Conservation (phyloP, 2,797 vertebrate species). For the Anabas testudineus region DNA sequence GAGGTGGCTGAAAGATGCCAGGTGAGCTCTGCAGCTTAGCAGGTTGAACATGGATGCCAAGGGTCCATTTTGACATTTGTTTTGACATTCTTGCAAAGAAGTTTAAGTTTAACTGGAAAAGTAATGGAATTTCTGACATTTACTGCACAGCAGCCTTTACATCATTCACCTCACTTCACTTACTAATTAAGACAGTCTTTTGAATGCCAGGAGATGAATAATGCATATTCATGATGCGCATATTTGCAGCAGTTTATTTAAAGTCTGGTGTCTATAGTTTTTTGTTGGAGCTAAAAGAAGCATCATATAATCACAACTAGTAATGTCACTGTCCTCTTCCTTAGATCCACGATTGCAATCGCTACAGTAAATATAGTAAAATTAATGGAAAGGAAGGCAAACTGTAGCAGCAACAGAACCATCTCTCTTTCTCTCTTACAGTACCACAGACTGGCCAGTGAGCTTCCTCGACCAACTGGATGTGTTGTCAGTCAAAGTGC, state of each 20-base stretch:
- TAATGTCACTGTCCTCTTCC: neutral
- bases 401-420: neutral
- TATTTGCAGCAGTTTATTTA: neutral
- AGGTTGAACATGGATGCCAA: neutral
- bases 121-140: constrained; percentile 17
- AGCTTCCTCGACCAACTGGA: constrained; percentile 94
- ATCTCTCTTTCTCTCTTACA: constrained; percentile 72
- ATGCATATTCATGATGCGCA: neutral
- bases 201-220: neutral
- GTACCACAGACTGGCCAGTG: constrained; percentile 93
- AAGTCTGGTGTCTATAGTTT: neutral
- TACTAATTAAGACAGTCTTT: constrained; percentile 12
- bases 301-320: neutral
- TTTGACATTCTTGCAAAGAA: neutral
- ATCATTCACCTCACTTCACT: constrained; percentile 10
- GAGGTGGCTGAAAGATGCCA: constrained; percentile 94
- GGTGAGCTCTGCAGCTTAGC: constrained; percentile 77
- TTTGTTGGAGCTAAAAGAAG: no score
- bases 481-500: constrained; percentile 91
- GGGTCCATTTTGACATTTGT: neutral
- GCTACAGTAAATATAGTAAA: neutral
- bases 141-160: neutral
- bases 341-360: no score
- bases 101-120: neutral
- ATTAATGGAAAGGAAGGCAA: no score